Conservation (phyloP, 2,888 invertebrate species). For the Bhutanitis thaidina region DNA sequence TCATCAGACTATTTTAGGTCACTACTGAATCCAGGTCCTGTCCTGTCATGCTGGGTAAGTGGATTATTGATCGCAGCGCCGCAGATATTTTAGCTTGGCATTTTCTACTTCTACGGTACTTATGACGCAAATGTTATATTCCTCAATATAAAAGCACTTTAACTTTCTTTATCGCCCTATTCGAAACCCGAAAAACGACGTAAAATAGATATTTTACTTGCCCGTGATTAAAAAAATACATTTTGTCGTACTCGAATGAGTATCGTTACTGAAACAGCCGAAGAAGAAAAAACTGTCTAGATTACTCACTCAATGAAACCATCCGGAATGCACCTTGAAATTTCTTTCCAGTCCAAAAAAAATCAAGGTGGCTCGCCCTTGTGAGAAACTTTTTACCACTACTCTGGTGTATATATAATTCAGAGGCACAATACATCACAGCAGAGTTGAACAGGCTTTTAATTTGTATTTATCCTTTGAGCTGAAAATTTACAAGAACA, state of each 20-base stretch:
- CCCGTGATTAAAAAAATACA: no score
- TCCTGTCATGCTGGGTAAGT: no score
- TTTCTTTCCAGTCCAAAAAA: constrained; percentile 30
- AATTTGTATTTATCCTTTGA: neutral
- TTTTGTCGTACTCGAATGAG: neutral
- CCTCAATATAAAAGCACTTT: no score
- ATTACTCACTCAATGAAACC: constrained; percentile 1
- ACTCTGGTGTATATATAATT: constrained; percentile 37
- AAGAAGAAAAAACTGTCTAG: constrained; percentile 5
- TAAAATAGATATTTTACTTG: no score
- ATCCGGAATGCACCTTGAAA: neutral
- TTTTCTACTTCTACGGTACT: no score
- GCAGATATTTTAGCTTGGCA: no score
- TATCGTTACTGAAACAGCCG: constrained; percentile 6
- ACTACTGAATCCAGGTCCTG: no score
- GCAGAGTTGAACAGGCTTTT: constrained; percentile 24
- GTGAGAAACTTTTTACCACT: constrained; percentile 42
- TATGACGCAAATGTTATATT: no score
- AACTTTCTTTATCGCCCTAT: no score
- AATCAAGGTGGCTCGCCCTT: constrained; percentile 41
- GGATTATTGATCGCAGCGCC: no score
- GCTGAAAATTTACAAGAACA: constrained; percentile 16
- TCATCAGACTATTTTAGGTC: no score
- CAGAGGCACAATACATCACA: constrained; percentile 19
- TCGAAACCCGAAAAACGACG: no score